Evolutionary conservation across 2,113 vertebrate species (phyloP).

Genomic region (Hippoglossus stenolepis): DNA sequence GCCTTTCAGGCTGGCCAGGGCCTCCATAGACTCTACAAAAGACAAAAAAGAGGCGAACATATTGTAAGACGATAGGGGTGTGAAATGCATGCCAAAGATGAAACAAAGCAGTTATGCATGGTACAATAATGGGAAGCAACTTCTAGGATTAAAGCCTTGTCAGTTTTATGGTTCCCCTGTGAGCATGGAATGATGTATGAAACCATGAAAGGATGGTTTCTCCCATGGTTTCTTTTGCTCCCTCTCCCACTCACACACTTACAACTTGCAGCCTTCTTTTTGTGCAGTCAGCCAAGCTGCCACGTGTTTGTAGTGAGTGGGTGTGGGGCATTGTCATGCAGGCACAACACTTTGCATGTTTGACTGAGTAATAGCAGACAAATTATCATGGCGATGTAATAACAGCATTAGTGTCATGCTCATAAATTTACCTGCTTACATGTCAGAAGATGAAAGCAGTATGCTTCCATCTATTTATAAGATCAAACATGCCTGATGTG

Average conservation of each 20-base stretch:
- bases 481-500: conserved; percentile 32
- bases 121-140: conserved; percentile 14
- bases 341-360: conserved; percentile 18
- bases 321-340: conserved; percentile 46
- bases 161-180: conserved; percentile 13
- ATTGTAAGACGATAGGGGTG: conserved; percentile 35
- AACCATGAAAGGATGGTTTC: conserved; percentile 17
- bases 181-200: background rate
- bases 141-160: conserved; percentile 13
- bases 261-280: conserved; percentile 30
- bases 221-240: conserved; percentile 14
- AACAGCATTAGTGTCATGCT: conserved; percentile 21
- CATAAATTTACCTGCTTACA: conserved; percentile 48
- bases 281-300: conserved; percentile 39
- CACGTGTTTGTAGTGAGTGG: conserved; percentile 41
- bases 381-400: conserved; percentile 35
- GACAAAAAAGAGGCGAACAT: conserved; percentile 34
- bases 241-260: conserved; percentile 6
- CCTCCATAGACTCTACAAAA: conserved; percentile 91
- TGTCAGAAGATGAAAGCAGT: conserved; percentile 60
- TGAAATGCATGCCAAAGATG: conserved; percentile 7
- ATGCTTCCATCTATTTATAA: conserved; percentile 48
- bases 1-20: conserved; percentile 89
- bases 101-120: conserved; percentile 13
- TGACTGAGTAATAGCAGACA: conserved; percentile 33